These are phyloP conservation scores for Ophiodon elongatus DNA, from an alignment of 2,113 vertebrate species.

Conservation along the genomic window DNA sequence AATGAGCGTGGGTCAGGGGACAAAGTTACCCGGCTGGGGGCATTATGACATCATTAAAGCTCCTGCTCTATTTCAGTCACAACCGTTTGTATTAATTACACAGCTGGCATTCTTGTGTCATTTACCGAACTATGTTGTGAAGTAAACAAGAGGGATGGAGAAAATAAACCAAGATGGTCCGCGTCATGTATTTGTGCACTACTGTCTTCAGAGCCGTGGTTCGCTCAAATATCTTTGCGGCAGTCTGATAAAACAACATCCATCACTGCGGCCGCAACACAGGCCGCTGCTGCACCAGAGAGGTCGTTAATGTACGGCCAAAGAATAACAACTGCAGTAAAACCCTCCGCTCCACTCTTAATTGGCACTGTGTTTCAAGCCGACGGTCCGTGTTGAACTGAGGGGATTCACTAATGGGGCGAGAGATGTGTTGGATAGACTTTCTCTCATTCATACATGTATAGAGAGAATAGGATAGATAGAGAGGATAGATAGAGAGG, in stretches of 20 bases:
- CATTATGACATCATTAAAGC: slow-evolving; percentile 32
- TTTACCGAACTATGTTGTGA: not conserved
- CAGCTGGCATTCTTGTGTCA: not conserved
- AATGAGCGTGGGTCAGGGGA: slow-evolving; percentile 9
- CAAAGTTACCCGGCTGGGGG: not conserved
- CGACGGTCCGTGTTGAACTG: slow-evolving; percentile 28
- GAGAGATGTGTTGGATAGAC: slow-evolving; percentile 7
- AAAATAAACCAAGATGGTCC: not conserved
- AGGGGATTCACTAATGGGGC: slow-evolving; percentile 34
- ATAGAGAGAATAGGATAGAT: not conserved
- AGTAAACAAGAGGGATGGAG: slow-evolving; percentile 8
- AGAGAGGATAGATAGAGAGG: not conserved
- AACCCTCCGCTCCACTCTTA: slow-evolving; percentile 41
- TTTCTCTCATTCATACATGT: not conserved
- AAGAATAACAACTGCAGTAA: slow-evolving; percentile 53
- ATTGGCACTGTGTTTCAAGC: slow-evolving; percentile 49
- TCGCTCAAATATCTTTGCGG: not conserved
- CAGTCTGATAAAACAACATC: slow-evolving; percentile 13
- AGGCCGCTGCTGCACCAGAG: slow-evolving; percentile 17
- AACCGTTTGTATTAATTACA: slow-evolving; percentile 18
- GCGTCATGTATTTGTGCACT: slow-evolving; percentile 1
- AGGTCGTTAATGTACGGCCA: slow-evolving; percentile 48
- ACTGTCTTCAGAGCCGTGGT: not conserved
- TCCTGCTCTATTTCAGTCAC: not conserved
- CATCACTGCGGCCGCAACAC: slow-evolving; percentile 35